Percentiles rank a stretch among this genome's conserved stretches.
Conservation (phyloP, 2,888 invertebrate species). For the Synanthedon myopaeformis region DNA sequence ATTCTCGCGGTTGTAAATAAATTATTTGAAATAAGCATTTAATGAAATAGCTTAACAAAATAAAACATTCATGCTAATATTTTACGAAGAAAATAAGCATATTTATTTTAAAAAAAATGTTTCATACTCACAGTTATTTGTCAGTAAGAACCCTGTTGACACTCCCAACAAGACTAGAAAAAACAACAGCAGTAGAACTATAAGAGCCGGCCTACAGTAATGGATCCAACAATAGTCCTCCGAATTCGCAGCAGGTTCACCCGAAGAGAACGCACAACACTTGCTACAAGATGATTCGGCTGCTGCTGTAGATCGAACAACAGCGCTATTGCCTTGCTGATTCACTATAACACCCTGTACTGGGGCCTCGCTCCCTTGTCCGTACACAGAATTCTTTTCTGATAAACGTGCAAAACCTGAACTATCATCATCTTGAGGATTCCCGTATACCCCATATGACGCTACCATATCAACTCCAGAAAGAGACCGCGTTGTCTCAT, state of each 20-base stretch:
- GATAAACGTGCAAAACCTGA: constrained; percentile 58
- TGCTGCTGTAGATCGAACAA: constrained; percentile 39
- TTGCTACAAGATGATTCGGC: constrained; percentile 36
- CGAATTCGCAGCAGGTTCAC: constrained; percentile 46
- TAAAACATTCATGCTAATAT: too few species aligned
- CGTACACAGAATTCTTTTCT: constrained; percentile 50
- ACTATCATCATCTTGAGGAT: constrained; percentile 60
- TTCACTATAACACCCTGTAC: constrained; percentile 66
- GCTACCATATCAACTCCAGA: constrained; percentile 67
- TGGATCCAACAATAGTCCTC: constrained; percentile 67
- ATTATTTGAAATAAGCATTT: too few species aligned
- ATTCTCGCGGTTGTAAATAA: too few species aligned
- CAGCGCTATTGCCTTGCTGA: constrained; percentile 64
- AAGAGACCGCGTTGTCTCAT: constrained; percentile 52
- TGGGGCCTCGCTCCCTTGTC: constrained; percentile 56
- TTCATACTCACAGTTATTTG: constrained; percentile 70
- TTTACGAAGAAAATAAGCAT: too few species aligned
- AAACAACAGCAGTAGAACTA: constrained; percentile 63
- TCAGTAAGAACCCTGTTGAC: constrained; percentile 69
- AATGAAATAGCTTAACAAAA: too few species aligned
- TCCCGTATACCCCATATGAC: constrained; percentile 66
- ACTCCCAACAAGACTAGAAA: constrained; percentile 68
- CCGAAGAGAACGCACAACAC: constrained; percentile 47
- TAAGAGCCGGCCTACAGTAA: constrained; percentile 66
- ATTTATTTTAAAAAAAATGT: not conserved